Evolutionary conservation across 35 echinoderm and acorn worm species (phyloP).

Genomic region (Diadema setosum): DNA sequence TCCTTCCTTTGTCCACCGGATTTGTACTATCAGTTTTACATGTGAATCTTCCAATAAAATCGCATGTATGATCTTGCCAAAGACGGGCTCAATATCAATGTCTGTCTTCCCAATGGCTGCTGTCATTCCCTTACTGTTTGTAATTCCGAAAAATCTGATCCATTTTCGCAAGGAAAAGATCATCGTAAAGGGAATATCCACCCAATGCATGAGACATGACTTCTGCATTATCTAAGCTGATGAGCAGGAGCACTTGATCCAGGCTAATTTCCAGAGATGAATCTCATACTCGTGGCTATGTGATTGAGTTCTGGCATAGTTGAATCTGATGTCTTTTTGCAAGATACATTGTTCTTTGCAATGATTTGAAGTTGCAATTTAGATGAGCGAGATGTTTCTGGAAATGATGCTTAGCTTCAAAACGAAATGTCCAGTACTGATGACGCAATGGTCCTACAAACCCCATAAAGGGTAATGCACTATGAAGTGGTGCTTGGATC

Average conservation of each 20-base stretch:
- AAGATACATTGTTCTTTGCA: slow-evolving; percentile 23
- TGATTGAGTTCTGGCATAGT: slow-evolving; percentile 1
- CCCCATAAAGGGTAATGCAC: slow-evolving; percentile 31
- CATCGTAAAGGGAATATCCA: background rate
- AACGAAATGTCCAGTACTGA: slow-evolving; percentile 37
- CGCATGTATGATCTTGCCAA: slow-evolving; percentile 34
- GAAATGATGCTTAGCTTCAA: slow-evolving; percentile 22
- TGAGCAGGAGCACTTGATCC: background rate
- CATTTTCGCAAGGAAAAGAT: slow-evolving; percentile 45
- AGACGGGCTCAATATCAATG: background rate
- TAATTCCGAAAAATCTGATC: background rate
- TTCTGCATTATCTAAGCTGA: background rate
- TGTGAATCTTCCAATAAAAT: background rate
- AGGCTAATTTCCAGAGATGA: slow-evolving; percentile 15
- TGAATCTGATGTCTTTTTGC: slow-evolving; percentile 12
- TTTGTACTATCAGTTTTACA: slow-evolving; percentile 16
- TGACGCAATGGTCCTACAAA: background rate
- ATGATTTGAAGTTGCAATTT: slow-evolving; percentile 59
- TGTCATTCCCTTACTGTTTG: background rate
- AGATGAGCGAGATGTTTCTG: slow-evolving; percentile 39
- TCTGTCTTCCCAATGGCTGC: background rate
- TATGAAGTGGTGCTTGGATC: slow-evolving; percentile 40
- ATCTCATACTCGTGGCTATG: background rate
- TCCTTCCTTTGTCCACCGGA: background rate
- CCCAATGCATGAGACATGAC: background rate